Conservation (phyloP, 2,888 invertebrate species). For the Cryptocephalus moraei region DNA sequence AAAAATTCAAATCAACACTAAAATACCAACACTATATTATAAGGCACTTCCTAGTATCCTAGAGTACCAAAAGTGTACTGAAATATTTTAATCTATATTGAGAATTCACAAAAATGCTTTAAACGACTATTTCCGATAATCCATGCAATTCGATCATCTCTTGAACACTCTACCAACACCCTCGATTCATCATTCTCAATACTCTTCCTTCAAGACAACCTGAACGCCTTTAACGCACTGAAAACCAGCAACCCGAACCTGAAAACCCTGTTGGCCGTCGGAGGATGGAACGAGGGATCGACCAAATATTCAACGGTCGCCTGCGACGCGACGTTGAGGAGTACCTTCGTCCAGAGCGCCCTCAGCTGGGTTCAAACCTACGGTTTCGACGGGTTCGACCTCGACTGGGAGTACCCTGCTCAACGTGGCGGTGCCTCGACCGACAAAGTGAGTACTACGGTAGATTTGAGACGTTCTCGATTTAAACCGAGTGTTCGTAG, state of each 20-base stretch:
- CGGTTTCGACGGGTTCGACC: constrained; percentile 59
- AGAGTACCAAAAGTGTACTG: no score
- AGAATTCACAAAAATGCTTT: no score
- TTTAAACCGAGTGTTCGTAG: background rate
- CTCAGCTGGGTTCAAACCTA: constrained; percentile 41
- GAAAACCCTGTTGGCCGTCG: constrained; percentile 55
- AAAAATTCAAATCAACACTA: no score
- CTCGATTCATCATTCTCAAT: no score
- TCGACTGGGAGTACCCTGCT: constrained; percentile 66
- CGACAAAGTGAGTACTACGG: constrained; percentile 22
- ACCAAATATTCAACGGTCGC: constrained; percentile 38
- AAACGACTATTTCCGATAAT: no score
- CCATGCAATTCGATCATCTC: no score
- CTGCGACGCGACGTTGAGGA: constrained; percentile 38
- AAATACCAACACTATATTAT: no score
- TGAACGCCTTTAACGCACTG: constrained; percentile 43
- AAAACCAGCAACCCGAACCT: constrained; percentile 42
- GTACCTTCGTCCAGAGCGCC: constrained; percentile 47
- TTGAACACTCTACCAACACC: no score
- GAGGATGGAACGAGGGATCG: constrained; percentile 55
- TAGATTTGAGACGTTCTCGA: no score
- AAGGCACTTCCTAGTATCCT: no score
- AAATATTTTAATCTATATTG: no score
- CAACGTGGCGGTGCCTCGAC: constrained; percentile 41
- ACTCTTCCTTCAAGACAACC: constrained; percentile 36